These are phyloP conservation scores for Catotricha subobsoleta DNA, from an alignment of 2,888 invertebrate species.

Conservation along the genomic window DNA sequence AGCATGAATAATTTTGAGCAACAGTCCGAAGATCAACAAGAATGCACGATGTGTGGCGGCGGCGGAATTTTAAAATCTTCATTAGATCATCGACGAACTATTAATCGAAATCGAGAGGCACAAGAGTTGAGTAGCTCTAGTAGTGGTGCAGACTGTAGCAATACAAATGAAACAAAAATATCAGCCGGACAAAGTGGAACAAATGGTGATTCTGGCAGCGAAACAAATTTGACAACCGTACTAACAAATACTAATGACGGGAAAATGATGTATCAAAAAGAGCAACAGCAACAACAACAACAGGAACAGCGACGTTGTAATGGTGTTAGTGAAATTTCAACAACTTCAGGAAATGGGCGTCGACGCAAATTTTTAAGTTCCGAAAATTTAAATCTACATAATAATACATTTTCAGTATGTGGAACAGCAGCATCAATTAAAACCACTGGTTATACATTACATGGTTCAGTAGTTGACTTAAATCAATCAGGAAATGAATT, in stretches of 20 bases:
- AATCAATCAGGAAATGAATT: conserved; percentile 16
- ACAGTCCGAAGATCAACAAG: neutral
- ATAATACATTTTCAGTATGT: conserved; percentile 7
- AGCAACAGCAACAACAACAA: neutral
- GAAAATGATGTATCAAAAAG: neutral
- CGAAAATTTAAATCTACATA: conserved; percentile 24
- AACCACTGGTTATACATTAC: conserved; percentile 4
- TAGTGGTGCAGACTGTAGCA: neutral
- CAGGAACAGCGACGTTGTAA: neutral
- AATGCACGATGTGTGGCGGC: conserved; percentile 3
- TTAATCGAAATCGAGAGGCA: no score
- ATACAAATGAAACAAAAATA: neutral
- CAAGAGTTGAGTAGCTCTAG: no score
- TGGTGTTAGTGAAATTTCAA: conserved; percentile 5
- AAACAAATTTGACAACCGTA: neutral
- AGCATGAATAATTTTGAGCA: conserved; percentile 16
- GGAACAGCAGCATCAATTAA: conserved; percentile 3
- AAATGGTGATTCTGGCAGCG: conserved; percentile 7
- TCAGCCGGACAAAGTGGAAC: no score
- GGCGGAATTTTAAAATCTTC: neutral
- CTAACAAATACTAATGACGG: neutral
- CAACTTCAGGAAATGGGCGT: conserved; percentile 6
- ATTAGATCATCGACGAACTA: neutral
- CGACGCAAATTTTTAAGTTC: conserved; percentile 29
- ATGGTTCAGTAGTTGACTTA: conserved; percentile 29